These are phyloP conservation scores for Oceanites oceanicus DNA, from an alignment of 2,113 vertebrate species.

Conservation along the genomic window DNA sequence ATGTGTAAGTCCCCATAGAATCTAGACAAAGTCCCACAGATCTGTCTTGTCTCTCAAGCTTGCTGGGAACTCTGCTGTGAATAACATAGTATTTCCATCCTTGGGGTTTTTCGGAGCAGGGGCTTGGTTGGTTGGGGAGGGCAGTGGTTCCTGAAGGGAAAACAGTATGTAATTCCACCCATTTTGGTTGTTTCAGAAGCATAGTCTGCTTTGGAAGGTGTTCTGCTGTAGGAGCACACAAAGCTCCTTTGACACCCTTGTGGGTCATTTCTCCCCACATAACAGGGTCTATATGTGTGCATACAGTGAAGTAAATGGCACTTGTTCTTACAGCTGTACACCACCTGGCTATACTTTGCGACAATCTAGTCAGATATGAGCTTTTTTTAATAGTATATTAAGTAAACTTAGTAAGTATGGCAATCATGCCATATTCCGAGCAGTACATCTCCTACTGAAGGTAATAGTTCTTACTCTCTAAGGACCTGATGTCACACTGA, in stretches of 20 bases:
- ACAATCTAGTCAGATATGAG: background rate
- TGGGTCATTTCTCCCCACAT: background rate
- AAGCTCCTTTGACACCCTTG: background rate
- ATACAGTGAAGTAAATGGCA: accelerated
- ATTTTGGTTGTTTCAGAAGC: background rate
- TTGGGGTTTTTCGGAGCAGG: accelerated
- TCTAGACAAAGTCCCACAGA: background rate
- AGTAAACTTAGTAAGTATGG: background rate
- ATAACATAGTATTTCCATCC: background rate
- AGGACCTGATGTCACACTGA: background rate
- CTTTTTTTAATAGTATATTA: background rate
- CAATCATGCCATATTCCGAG: background rate
- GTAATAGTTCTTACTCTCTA: background rate
- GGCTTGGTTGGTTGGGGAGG: accelerated
- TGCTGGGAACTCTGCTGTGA: background rate
- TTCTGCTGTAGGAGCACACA: background rate
- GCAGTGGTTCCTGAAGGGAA: accelerated
- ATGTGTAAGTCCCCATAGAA: background rate
- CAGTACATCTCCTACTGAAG: background rate
- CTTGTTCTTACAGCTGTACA: background rate
- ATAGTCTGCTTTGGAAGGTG: background rate
- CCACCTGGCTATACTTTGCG: background rate
- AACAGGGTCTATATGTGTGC: background rate
- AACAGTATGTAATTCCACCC: background rate
- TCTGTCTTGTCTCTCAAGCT: background rate